phyloP scores from a whole-genome alignment of 2,113 vertebrate species.

The Oreochromis aureus region DNA sequence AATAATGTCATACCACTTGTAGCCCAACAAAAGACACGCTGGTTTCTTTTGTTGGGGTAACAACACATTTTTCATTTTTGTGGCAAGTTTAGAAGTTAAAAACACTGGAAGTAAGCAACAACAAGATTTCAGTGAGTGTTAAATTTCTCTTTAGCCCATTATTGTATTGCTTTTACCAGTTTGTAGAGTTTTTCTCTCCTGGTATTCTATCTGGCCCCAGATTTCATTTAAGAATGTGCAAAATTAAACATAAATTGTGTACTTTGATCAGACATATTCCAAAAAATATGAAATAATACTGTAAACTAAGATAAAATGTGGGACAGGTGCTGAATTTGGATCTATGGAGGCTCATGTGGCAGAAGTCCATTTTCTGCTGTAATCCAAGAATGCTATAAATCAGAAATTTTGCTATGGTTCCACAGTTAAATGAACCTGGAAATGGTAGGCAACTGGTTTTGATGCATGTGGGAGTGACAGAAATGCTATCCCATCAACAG shows the following conservation, averaged over 20 bases:
- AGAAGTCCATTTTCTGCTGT: not conserved
- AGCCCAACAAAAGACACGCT: not conserved
- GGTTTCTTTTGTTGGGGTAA: not conserved
- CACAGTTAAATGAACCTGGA: not conserved
- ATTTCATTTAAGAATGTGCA: not conserved
- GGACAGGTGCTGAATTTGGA: not conserved
- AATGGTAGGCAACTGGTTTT: not conserved
- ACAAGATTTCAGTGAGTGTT: not conserved
- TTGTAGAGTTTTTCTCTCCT: fast-evolving
- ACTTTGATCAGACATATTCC: not conserved
- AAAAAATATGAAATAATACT: not conserved
- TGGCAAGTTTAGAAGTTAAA: not conserved
- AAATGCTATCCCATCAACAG: not conserved
- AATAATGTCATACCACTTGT: not conserved
- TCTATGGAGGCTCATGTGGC: not conserved
- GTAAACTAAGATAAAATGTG: not conserved
- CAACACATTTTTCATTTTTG: not conserved
- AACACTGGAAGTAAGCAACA: not conserved
- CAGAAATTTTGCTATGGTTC: not conserved
- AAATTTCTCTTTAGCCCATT: not conserved
- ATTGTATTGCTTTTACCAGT: not conserved
- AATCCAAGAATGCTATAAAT: not conserved
- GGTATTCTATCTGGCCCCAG: not conserved
- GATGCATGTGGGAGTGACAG: not conserved
- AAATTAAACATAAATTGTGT: not conserved